Base-by-base conservation (phyloP, 1,140 invertebrate genomes). In the Philaenus spumarius region DNA sequence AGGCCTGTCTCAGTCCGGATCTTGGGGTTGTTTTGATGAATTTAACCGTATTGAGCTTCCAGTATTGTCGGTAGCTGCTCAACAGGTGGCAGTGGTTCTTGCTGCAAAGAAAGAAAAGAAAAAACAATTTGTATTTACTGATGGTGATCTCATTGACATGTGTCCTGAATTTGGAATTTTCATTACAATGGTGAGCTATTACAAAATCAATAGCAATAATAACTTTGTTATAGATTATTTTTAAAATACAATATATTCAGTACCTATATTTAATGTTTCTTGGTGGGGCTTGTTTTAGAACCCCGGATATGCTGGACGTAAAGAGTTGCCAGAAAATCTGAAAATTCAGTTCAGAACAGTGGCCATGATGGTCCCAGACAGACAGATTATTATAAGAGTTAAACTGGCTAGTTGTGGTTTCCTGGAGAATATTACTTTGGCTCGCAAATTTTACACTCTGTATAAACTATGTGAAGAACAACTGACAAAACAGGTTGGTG, bases 401-500 rank as follows among this genome's bases (percentile, higher is more conserved):
- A 97, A 98, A 76, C 74, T 98, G 46, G 95, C 95, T 14, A 93
- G 90, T 58, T 95, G 93, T 72, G 95, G 95, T 37, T 97, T 97
- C 73, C 74, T 96, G 14, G 94, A 98, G 71, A 98, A 98, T 69
- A 95, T 97, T 42, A 92, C 93, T 0, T 75, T 97, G 7, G 93
- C 95, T 1, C 74, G 93, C 54, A 98, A 98, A 73, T 98, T 97
- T 75, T 98, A 93, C 70, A 96, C 93, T 0, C 75, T 98, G 20
- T 98, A 98, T 69, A 97, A 98, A 75, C 75, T 97, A 2, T 97
- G 95, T 72, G 95, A 97, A 71, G 95, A 98, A 75, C 95, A 97
- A 73, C 78, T 98, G 2, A 97, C 94, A 0, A 97, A 97, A 78
- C 95, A 98, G 80, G 89, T 87, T 66, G 62, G 35, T 20, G 26